Percentiles rank a stretch among this genome's conserved stretches.
Evolutionary conservation across 2,888 invertebrate genomes (phyloP).

Genomic region (Syrista parreyssii): DNA sequence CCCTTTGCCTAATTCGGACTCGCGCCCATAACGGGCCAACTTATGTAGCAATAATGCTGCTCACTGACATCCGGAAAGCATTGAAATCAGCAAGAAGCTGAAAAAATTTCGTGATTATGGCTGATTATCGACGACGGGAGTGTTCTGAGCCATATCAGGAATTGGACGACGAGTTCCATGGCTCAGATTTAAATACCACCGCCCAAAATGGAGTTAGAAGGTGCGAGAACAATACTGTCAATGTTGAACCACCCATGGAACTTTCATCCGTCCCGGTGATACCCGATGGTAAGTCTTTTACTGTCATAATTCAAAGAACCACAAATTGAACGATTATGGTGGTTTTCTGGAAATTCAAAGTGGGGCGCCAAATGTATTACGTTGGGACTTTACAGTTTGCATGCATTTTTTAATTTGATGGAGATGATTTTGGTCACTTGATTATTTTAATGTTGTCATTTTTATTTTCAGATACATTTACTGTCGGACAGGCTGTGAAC

Average conservation of each 20-base stretch:
- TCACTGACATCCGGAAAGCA: neutral
- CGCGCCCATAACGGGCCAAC: neutral
- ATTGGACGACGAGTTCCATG: constrained; percentile 46
- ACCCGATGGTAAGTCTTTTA: constrained; percentile 75
- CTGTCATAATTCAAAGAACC: neutral
- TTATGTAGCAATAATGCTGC: neutral
- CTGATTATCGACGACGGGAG: constrained; percentile 39
- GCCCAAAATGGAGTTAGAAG: constrained; percentile 27
- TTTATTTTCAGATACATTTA: constrained; percentile 78
- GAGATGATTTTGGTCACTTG: neutral
- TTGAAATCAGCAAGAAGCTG: neutral
- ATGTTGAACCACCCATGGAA: constrained; percentile 69
- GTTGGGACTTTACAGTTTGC: neutral
- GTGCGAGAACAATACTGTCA: constrained; percentile 33
- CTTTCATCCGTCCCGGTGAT: constrained; percentile 84
- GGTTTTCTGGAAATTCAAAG: neutral
- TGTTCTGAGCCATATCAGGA: constrained; percentile 55
- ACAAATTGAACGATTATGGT: neutral
- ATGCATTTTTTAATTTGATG: neutral
- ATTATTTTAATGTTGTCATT: neutral
- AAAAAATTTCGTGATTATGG: constrained; percentile 32
- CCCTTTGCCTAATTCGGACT: neutral
- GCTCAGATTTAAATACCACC: constrained; percentile 49
- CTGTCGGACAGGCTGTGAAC: constrained; percentile 88
- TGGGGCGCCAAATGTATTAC: neutral